Base-by-base conservation (phyloP, 2,888 invertebrate genomes). In the Apodemia mormo region DNA sequence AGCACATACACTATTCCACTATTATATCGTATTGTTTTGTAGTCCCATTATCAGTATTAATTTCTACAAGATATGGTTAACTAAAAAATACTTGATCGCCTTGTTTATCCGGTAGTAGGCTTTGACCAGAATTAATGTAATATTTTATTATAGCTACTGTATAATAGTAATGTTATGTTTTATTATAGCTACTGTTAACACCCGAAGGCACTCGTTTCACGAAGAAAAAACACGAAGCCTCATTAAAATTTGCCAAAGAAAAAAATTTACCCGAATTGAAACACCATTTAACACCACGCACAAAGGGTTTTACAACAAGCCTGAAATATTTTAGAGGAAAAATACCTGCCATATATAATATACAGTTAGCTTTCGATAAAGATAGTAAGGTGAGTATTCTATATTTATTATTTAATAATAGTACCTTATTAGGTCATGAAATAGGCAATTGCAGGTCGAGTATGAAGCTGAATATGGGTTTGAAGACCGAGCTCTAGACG, bases 151-250 rank as follows among this genome's bases (percentile, higher is more conserved):
- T 80, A 98, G 97, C 90, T 99, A 73, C 87, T 98, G 68, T 87
- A 22, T 22, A 22, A 22, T 22, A 22, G 22, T 40, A 58, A 45
- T 29, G n/a, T 68, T 29, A 45, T 45, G 2, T 43, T 45, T 45
- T 68, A 22, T 92, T 93, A 56, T 80, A 98, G 97, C 90, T 99
- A 73, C 87, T 98, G 68, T 87, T 99, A 73, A 98, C 97, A 81
- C 97, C 98, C 0, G 99, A 99, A 92, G 99, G 99, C 12, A 99
- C 99, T 0, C 94, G 99, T 68, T 98, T 98, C 81, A 98, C 98
- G 0, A 91, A 94, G 66, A 95, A 95, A 77, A 99, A 99, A 84
- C 97, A 98, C 81, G 95, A 96, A 87, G 96, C 96, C 0, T 98
- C 98, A 71, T 92, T 97, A 79, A 96, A 97, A 82, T 98, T 98